phyloP scores from a whole-genome alignment of 2,113 vertebrate species.

The Steatornis caripensis region DNA sequence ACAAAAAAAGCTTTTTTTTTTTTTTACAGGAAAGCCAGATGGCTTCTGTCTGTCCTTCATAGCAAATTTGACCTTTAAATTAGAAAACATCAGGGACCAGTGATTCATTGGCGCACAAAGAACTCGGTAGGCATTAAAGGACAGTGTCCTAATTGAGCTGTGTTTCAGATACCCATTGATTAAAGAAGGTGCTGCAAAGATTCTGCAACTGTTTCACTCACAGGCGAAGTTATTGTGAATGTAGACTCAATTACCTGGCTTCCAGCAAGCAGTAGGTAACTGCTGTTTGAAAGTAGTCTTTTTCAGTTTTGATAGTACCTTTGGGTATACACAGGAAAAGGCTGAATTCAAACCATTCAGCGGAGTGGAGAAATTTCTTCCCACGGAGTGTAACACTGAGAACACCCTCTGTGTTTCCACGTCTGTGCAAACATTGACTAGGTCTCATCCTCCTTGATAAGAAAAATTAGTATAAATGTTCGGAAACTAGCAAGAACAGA shows the following conservation, averaged over 20 bases:
- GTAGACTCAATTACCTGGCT: neutral
- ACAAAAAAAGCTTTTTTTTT: neutral
- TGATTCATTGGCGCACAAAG: slow-evolving; percentile 32
- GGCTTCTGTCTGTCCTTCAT: slow-evolving; percentile 28
- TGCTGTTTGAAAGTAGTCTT: neutral
- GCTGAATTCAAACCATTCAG: neutral
- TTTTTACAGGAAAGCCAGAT: slow-evolving; percentile 7
- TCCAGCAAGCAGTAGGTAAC: neutral
- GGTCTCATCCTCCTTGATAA: neutral
- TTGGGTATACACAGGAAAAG: neutral
- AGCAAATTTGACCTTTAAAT: slow-evolving; percentile 55
- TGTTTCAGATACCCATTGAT: neutral
- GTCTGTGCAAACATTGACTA: neutral
- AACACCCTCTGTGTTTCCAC: neutral
- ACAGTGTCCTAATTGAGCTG: neutral
- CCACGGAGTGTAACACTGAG: neutral
- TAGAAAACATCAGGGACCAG: slow-evolving; percentile 27
- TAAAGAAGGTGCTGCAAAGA: slow-evolving; percentile 9
- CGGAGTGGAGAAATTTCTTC: neutral
- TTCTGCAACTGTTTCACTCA: neutral
- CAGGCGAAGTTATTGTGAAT: neutral
- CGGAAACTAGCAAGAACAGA: neutral
- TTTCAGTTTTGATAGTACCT: neutral
- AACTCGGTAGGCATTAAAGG: slow-evolving; percentile 6
- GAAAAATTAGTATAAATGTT: neutral